Conservation (phyloP, 30 jellyfish, hydroid and myxozoan genomes). For the Clytia hemisphaerica region DNA sequence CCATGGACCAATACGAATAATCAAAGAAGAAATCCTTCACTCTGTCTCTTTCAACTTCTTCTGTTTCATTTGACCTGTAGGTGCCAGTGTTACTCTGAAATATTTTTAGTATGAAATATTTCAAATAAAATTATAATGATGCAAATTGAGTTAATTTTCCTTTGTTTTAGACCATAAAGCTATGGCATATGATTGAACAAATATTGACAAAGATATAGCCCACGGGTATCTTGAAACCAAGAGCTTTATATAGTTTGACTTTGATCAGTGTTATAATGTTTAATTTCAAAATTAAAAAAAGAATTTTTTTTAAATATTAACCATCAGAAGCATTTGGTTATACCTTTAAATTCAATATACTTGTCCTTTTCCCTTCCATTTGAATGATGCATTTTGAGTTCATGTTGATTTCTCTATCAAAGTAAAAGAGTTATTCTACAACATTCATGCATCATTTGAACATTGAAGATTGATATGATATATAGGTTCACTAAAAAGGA, state of each 20-base stretch:
- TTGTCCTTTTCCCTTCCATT: slow-evolving; percentile 91
- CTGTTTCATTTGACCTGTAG: slow-evolving; percentile 41
- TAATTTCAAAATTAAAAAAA: too few species aligned
- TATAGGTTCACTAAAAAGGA: neutral
- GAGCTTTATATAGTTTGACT: too few species aligned
- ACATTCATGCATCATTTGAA: neutral
- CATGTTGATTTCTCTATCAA: slow-evolving; percentile 75
- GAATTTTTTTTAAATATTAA: neutral
- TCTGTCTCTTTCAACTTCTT: slow-evolving; percentile 79
- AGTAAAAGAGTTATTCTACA: too few species aligned
- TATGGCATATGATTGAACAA: too few species aligned
- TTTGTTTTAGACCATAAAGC: neutral
- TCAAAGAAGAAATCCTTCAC: slow-evolving; percentile 92
- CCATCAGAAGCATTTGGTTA: neutral
- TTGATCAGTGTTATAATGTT: too few species aligned
- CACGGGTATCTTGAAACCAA: too few species aligned
- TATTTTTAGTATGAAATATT: neutral
- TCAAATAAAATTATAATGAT: neutral
- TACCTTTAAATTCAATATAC: slow-evolving; percentile 78
- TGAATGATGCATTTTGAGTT: slow-evolving; percentile 86
- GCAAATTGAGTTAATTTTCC: neutral
- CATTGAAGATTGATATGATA: neutral
- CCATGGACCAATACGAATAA: slow-evolving; percentile 86
- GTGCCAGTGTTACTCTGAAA: slow-evolving; percentile 57
- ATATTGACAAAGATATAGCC: too few species aligned